A percentile compares a stretch with the other conserved stretches of the same genome.
phyloP scores from a whole-genome alignment of 2,113 vertebrate genomes.

The Chionomys nivalis region DNA sequence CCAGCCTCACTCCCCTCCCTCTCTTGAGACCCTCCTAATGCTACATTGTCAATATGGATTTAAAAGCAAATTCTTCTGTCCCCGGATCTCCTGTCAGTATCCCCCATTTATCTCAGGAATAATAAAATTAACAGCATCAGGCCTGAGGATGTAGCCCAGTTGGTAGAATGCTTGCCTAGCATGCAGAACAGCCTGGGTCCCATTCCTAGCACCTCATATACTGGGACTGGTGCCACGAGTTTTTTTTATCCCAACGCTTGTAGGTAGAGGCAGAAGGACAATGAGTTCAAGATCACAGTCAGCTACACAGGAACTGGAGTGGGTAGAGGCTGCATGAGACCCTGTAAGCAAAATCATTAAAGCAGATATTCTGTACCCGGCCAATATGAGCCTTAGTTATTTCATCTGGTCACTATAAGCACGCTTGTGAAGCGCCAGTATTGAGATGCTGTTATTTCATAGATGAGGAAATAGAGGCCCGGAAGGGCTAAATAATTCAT shows the following conservation, averaged over 20 bases:
- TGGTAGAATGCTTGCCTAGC: not conserved
- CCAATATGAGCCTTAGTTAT: not conserved
- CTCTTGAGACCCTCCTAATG: not conserved
- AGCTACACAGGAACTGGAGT: not conserved
- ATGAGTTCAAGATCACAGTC: not conserved
- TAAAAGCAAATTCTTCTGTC: not conserved
- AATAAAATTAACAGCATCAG: conserved; percentile 10
- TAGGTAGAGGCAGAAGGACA: not conserved
- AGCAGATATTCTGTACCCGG: not conserved
- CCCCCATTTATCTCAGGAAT: not conserved
- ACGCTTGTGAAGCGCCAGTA: not conserved
- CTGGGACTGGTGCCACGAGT: not conserved
- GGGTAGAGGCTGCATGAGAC: not conserved
- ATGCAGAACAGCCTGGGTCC: not conserved
- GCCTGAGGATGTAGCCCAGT: not conserved
- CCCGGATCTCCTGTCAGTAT: not conserved
- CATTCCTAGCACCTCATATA: not conserved
- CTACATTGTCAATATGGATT: not conserved
- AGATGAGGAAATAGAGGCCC: not conserved
- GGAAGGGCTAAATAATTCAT: not conserved
- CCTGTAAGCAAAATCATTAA: not conserved
- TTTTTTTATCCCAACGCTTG: not conserved
- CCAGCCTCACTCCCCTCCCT: not conserved
- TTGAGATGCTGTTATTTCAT: not conserved
- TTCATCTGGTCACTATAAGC: not conserved